Evolutionary conservation across 2,888 invertebrate genomes (phyloP).

Genomic region (Meliscaeva auricollis): DNA sequence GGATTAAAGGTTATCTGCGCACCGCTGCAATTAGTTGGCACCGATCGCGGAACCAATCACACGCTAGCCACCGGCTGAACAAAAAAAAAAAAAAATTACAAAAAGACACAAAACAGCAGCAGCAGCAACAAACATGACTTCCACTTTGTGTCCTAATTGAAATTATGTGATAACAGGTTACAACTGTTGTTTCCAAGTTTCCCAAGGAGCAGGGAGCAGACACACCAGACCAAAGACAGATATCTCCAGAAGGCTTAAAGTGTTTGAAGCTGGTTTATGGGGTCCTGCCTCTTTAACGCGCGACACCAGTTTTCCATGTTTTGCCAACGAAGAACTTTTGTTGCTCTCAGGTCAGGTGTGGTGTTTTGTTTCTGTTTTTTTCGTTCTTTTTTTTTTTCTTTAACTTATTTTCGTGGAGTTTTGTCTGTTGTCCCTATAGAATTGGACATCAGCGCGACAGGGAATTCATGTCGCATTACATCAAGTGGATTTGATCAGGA

Average conservation of each 20-base stretch:
- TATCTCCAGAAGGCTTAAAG: slow-evolving; percentile 64
- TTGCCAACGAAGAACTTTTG: slow-evolving; percentile 56
- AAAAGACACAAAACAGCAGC: slow-evolving; percentile 51
- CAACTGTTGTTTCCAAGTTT: slow-evolving; percentile 69
- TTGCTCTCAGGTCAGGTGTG: slow-evolving; percentile 60
- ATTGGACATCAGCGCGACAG: slow-evolving; percentile 68
- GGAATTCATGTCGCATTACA: slow-evolving; percentile 71
- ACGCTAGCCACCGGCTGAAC: slow-evolving; percentile 67
- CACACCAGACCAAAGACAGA: slow-evolving; percentile 3
- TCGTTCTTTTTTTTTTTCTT: slow-evolving; percentile 7
- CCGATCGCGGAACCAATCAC: slow-evolving; percentile 76
- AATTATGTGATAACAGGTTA: slow-evolving; percentile 76
- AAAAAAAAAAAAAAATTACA: slow-evolving; percentile 50
- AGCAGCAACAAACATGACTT: slow-evolving; percentile 73
- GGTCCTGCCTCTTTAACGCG: slow-evolving; percentile 72
- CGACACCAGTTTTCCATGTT: slow-evolving; percentile 75
- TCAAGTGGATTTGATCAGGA: slow-evolving; percentile 74
- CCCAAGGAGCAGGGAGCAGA: slow-evolving; percentile 1
- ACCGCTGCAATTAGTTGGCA: slow-evolving; percentile 75
- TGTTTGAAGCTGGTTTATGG: slow-evolving; percentile 74
- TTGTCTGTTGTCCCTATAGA: slow-evolving; percentile 27
- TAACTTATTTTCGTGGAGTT: slow-evolving; percentile 10
- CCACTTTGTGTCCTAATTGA: slow-evolving; percentile 76
- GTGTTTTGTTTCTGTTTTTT: not conserved
- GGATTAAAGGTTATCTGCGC: slow-evolving; percentile 76